Evolutionary conservation across 2,888 invertebrate species (phyloP).

Genomic region (Drosophila borborema): DNA sequence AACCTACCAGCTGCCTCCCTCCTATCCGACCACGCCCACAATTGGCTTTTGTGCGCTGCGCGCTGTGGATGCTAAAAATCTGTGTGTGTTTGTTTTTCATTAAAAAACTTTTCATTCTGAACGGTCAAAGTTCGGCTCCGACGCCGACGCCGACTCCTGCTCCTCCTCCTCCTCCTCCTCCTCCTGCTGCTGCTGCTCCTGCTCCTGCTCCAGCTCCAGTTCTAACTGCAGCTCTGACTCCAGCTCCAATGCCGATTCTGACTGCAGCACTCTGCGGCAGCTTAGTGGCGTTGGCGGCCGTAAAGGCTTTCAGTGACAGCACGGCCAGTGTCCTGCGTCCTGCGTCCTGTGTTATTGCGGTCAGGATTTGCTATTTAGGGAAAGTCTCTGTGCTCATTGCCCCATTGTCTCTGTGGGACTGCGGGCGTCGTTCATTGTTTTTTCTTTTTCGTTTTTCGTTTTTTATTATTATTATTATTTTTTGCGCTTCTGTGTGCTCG

Average conservation of each 20-base stretch:
- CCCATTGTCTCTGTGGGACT: slow-evolving; percentile 29
- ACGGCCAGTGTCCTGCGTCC: slow-evolving; percentile 8
- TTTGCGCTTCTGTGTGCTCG: not conserved
- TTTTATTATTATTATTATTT: no score
- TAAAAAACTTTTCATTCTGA: slow-evolving; percentile 81
- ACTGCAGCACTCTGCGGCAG: slow-evolving; percentile 32
- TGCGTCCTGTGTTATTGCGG: slow-evolving; percentile 76
- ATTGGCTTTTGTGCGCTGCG: slow-evolving; percentile 68
- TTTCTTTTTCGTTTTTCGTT: slow-evolving; percentile 8
- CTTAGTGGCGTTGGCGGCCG: slow-evolving; percentile 21
- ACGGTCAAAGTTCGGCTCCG: slow-evolving; percentile 71
- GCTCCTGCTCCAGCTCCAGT: slow-evolving; percentile 2
- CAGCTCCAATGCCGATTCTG: slow-evolving; percentile 1
- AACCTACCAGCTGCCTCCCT: slow-evolving; percentile 10
- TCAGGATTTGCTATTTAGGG: slow-evolving; percentile 67
- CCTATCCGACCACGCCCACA: slow-evolving; percentile 59
- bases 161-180: slow-evolving; percentile 1
- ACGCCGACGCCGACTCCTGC: not conserved
- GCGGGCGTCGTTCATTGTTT: slow-evolving; percentile 45
- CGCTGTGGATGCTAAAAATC: slow-evolving; percentile 45
- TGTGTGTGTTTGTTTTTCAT: slow-evolving; percentile 83
- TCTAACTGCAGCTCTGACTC: slow-evolving; percentile 14
- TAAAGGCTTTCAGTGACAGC: slow-evolving; percentile 39
- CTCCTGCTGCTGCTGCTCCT: slow-evolving; percentile 6
- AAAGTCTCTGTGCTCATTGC: slow-evolving; percentile 20